These are phyloP conservation scores for Brachionus angularis DNA, from an alignment of 1,140 invertebrate genomes.

Conservation along the genomic window DNA sequence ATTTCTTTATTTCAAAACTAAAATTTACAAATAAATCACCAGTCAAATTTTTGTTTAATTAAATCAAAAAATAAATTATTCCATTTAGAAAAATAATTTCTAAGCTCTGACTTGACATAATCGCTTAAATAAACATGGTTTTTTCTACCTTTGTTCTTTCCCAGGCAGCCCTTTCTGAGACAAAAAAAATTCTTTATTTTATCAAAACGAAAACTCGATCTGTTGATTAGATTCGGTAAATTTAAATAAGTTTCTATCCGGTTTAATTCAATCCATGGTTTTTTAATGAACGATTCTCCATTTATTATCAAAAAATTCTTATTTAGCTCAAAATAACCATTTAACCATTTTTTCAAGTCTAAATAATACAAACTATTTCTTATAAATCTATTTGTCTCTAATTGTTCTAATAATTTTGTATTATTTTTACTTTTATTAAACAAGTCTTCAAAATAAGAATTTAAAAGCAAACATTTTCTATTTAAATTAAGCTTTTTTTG, in stretches of 20 bases:
- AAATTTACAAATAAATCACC: constrained; percentile 8
- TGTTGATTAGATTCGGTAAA: background rate
- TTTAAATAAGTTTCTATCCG: constrained; percentile 15
- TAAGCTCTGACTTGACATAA: constrained; percentile 16
- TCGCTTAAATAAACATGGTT: constrained; percentile 28
- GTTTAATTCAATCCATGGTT: constrained; percentile 39
- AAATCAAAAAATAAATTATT: constrained; percentile 34
- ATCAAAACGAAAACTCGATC: constrained; percentile 4
- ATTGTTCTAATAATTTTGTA: background rate
- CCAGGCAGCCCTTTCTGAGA: constrained; percentile 17
- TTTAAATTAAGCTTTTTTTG: constrained; percentile 6
- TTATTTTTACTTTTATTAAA: background rate
- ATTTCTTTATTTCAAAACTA: constrained; percentile 10
- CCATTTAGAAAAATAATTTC: constrained; percentile 13
- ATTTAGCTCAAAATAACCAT: constrained; percentile 2
- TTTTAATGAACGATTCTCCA: constrained; percentile 23
- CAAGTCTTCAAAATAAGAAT: background rate
- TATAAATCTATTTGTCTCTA: constrained; percentile 35
- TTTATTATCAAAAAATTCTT: constrained; percentile 6
- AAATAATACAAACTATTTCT: constrained; percentile 32
- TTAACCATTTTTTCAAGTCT: constrained; percentile 18
- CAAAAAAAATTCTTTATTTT: constrained; percentile 18
- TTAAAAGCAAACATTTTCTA: background rate
- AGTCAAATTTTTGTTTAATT: constrained; percentile 28
- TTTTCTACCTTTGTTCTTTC: constrained; percentile 35